phyloP scores from a whole-genome alignment of 1,140 invertebrate genomes.

The Zaprionus taronus region DNA sequence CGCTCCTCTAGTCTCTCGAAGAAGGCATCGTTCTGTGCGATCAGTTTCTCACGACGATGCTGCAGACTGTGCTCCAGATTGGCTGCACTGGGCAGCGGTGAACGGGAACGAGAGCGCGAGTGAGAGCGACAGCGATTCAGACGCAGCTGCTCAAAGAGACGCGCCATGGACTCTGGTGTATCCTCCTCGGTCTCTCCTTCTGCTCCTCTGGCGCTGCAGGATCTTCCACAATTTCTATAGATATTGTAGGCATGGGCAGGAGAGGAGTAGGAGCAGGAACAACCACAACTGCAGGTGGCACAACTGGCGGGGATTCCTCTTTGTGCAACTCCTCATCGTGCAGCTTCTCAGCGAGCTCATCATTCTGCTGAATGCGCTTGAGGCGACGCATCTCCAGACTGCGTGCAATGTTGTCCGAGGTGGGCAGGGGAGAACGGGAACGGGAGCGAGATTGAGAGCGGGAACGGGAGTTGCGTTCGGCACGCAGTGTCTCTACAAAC shows the following conservation, averaged over 20 bases:
- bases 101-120: slow-evolving; percentile 65
- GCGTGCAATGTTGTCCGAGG: slow-evolving; percentile 63
- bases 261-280: not conserved
- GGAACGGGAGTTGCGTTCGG: slow-evolving; percentile 48
- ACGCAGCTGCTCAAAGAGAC: slow-evolving; percentile 67
- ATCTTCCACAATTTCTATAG: slow-evolving; percentile 55
- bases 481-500: slow-evolving; percentile 61
- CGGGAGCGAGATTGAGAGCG: slow-evolving; percentile 63
- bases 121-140: slow-evolving; percentile 65
- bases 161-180: slow-evolving; percentile 67
- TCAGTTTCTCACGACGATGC: slow-evolving; percentile 53
- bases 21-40: slow-evolving; percentile 72
- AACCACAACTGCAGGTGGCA: not conserved
- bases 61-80: slow-evolving; percentile 68
- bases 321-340: slow-evolving; percentile 28
- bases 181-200: slow-evolving; percentile 42
- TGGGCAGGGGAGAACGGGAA: slow-evolving; percentile 71
- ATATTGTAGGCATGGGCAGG: slow-evolving; percentile 20
- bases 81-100: slow-evolving; percentile 61
- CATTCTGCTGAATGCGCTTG: slow-evolving; percentile 71
- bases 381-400: slow-evolving; percentile 61
- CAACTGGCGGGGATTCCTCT: not conserved
- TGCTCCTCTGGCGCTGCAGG: slow-evolving; percentile 4
- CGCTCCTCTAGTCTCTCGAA: slow-evolving; percentile 61
- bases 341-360: slow-evolving; percentile 66